phyloP scores from a whole-genome alignment of 2,888 invertebrate species.

The Phortica magna region DNA sequence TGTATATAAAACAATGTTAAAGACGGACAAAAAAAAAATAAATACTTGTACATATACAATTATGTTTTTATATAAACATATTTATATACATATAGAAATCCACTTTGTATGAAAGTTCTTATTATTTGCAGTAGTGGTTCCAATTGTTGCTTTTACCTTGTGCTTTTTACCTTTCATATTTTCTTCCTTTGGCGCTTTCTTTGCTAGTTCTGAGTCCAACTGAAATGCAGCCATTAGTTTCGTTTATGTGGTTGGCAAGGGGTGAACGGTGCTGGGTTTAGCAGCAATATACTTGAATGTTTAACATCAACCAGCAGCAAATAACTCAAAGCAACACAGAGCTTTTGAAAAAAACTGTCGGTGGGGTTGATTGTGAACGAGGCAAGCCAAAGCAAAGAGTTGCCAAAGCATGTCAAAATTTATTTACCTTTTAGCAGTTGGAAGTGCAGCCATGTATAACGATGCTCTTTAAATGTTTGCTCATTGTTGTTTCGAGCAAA shows the following conservation, averaged over 20 bases:
- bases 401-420: not conserved
- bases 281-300: constrained; percentile 64
- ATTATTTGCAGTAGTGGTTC: constrained; percentile 42
- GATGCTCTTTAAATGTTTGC: not conserved
- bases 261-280: constrained; percentile 34
- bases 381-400: not conserved
- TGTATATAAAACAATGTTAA: not conserved
- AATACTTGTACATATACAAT: too few species aligned
- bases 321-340: constrained; percentile 13
- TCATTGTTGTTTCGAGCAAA: constrained; percentile 42
- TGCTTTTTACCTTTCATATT: not conserved
- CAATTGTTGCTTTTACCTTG: constrained; percentile 49
- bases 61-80: constrained; percentile 41
- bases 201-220: not conserved
- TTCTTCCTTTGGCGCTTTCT: constrained; percentile 3
- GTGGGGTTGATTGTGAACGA: not conserved
- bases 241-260: not conserved
- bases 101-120: constrained; percentile 65
- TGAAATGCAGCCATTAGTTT: constrained; percentile 55
- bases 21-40: not conserved
- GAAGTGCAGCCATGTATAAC: not conserved
- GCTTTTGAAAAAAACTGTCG: not conserved
- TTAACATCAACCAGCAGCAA: constrained; percentile 61
- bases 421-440: not conserved
- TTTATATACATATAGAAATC: constrained; percentile 67